Evolutionary conservation across 2,888 invertebrate genomes (phyloP).

Genomic region (Meteorus cinctellus): DNA sequence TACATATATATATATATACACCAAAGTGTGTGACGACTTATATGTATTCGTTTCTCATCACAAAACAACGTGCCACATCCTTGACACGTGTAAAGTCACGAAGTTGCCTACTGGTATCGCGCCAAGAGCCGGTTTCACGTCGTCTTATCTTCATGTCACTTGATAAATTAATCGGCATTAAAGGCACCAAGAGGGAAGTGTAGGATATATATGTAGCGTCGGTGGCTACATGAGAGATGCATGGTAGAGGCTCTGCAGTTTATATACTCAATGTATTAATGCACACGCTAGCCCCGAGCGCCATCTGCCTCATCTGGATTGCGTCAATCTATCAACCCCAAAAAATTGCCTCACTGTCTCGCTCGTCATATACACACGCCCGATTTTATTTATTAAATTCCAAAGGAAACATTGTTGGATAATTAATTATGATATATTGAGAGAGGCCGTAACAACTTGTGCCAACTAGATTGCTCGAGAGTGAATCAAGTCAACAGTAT

Average conservation of each 20-base stretch:
- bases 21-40: not conserved
- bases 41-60: constrained; percentile 9
- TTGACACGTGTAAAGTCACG: constrained; percentile 40
- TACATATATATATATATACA: constrained; percentile 15
- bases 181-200: constrained; percentile 23
- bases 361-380: too few relatives aligned
- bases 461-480: too few relatives aligned
- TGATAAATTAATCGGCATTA: constrained; percentile 71
- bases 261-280: constrained; percentile 1
- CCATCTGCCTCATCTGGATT: constrained; percentile 63
- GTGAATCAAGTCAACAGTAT: too few relatives aligned
- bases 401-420: too few relatives aligned
- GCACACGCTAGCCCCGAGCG: constrained; percentile 42
- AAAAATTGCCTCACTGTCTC: constrained; percentile 43
- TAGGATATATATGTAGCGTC: not conserved
- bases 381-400: too few relatives aligned
- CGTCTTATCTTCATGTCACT: constrained; percentile 54
- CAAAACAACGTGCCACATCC: constrained; percentile 26
- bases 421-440: too few relatives aligned
- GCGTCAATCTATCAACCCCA: constrained; percentile 64
- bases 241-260: constrained; percentile 45
- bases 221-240: constrained; percentile 14
- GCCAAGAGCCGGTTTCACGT: constrained; percentile 46
- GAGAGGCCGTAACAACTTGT: too few relatives aligned
- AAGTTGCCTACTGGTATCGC: constrained; percentile 42